A percentile compares a stretch with the other conserved stretches of the same genome.
phyloP scores from a whole-genome alignment of 2,888 invertebrate genomes.

The Torymus texanus region DNA sequence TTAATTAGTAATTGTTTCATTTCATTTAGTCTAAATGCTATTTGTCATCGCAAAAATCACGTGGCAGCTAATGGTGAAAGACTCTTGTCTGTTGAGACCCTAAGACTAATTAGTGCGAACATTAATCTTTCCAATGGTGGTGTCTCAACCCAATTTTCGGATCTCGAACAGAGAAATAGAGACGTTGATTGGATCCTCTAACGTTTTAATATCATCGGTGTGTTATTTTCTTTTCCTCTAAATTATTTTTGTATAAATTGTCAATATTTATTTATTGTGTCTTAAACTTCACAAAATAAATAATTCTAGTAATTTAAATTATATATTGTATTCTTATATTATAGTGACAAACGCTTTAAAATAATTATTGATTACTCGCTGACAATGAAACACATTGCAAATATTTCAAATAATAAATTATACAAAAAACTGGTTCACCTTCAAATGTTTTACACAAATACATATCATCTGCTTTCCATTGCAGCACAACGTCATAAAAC shows the following conservation, averaged over 20 bases:
- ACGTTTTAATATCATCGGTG: conserved; percentile 47
- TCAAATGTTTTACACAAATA: no score
- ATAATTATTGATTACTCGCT: no score
- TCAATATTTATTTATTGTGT: no score
- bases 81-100: conserved; percentile 66
- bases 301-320: no score
- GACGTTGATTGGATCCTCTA: conserved; percentile 70
- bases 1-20: conserved; percentile 42
- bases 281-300: no score
- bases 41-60: conserved; percentile 68
- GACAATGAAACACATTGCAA: no score
- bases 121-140: conserved; percentile 72
- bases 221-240: neutral
- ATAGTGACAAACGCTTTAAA: no score
- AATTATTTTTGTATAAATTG: conserved; percentile 1
- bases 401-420: no score
- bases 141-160: conserved; percentile 72
- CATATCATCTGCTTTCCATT: no score
- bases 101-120: conserved; percentile 72
- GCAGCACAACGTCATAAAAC: no score
- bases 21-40: conserved; percentile 55
- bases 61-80: conserved; percentile 67
- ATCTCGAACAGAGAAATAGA: conserved; percentile 61
- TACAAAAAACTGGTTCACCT: no score
- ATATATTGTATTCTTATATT: no score